Base-by-base conservation (phyloP, 2,797 vertebrate genomes). In the Oryzias dopingdopingensis region DNA sequence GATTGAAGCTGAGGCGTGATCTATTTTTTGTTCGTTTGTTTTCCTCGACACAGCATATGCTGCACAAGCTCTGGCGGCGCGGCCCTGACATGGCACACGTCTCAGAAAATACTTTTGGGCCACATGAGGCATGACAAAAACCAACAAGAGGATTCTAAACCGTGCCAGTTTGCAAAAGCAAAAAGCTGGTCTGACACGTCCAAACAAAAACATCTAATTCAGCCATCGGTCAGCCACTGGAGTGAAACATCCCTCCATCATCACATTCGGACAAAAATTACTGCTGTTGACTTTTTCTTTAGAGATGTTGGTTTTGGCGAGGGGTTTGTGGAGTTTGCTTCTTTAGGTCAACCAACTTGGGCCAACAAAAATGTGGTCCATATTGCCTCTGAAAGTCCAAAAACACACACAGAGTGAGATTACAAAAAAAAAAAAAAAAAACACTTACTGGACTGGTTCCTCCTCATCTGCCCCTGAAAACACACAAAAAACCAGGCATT, bases 401-500 rank as follows among this genome's bases (percentile, higher is more conserved):
- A 75, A 65, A 73, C 56, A 60, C 47, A 70, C 55, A 76, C 15
- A 70, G 40, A 72, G 46, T 69, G 61, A 76, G 68, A 63, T 72
- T 68, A 62, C 59, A 53, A 24, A 23, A 24, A 54, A 61, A 67
- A 43, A 51, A 56, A 51, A 56, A 65, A 67, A 65, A 75, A 86
- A 92, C 80, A 96, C 97, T 98, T 92, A 99, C 97, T 97, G 86
- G 96, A 96, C 67, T 92, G 93, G 89, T 96, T 98, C 85, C 90
- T 93, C 85, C 93, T 94, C 86, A 96, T 94, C 85, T 95, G 94
- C 77, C 92, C 94, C 97, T 99, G 86, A 77, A 84, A 79, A 71
- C 88, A 81, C 76, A 71, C 87, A 78, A 71, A 77, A 68, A 88
- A 90, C 80, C 80, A 85, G 46, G 75, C 56, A 78, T 67, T 54